Conservation (phyloP, 1,140 invertebrate genomes). For the Teleogryllus occipitalis region DNA sequence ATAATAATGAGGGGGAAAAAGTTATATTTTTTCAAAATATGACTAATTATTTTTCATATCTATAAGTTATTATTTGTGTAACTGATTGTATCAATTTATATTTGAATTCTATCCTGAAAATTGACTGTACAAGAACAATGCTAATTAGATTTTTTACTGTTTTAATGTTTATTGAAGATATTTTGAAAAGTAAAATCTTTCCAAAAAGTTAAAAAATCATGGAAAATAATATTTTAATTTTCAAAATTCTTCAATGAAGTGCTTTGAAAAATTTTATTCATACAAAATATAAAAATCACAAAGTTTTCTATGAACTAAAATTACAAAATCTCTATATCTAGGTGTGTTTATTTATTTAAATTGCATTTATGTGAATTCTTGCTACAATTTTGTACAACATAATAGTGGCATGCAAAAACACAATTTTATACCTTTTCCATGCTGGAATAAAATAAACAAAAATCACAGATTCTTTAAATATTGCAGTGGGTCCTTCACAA, state of each 20-base stretch:
- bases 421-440: no score
- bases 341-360: not conserved
- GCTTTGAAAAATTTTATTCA: not conserved
- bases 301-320: not conserved
- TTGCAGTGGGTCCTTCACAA: no score
- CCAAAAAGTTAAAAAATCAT: not conserved
- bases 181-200: not conserved
- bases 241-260: not conserved
- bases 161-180: not conserved
- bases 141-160: no score
- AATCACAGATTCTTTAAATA: not conserved
- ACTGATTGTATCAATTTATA: no score
- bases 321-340: not conserved
- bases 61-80: no score
- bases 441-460: no score
- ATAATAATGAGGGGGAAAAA: no score
- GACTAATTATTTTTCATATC: no score
- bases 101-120: not conserved
- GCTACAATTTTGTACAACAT: not conserved
- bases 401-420: not conserved
- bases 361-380: not conserved
- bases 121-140: not conserved
- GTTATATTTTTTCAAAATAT: no score
- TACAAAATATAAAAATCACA: not conserved
- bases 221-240: not conserved